Base-by-base conservation (phyloP, 2,797 vertebrate species). In the Microchirus variegatus region DNA sequence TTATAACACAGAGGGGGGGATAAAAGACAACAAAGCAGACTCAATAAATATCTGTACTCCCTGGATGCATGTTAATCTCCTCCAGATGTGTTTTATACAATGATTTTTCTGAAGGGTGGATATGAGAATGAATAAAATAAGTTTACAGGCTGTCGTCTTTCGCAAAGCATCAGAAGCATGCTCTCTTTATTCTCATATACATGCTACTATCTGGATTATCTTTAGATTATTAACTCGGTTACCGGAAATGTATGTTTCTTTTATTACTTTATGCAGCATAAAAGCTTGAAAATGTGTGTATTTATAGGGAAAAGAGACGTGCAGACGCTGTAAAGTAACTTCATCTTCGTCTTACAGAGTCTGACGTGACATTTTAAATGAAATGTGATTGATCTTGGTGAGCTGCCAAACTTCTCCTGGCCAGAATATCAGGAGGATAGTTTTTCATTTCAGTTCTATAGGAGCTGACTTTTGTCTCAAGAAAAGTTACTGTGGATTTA, bases 401-500 rank as follows among this genome's bases (percentile, higher is more conserved):
- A 53, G 53, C 63, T 42, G 68, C 82, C 77, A 84, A 16, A 43
- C 56, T 65, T 49, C 41, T 12, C 75, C 78, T 76, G 46, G 50
- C 55, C 40, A n/a, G 7, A 38, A 18, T 22, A 22, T 31, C 59
- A 65, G 49, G 37, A 22, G 68, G 61, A 63, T 80, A 58, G 16
- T 37, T 81, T 74, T 67, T 45, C 48, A 52, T 17, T 15, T 9
- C n/a, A n/a, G 14, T 49, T 43, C 41, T 53, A 44, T 69, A 55
- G 49, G 60, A 76, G 51, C 60, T 37, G 41, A 18, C 43, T 46
- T 72, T 77, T 78, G 9, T 10, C 42, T 12, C 38, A 80, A 74
- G 73, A 66, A 68, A 76, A 72, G 62, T 78, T 59, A 68, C 53
- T 77, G 81, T 77, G 69, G 78, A 75, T 83, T 79, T 81, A 54